Evolutionary conservation across 2,113 vertebrate species (phyloP).

Genomic region (Perccottus glenii): DNA sequence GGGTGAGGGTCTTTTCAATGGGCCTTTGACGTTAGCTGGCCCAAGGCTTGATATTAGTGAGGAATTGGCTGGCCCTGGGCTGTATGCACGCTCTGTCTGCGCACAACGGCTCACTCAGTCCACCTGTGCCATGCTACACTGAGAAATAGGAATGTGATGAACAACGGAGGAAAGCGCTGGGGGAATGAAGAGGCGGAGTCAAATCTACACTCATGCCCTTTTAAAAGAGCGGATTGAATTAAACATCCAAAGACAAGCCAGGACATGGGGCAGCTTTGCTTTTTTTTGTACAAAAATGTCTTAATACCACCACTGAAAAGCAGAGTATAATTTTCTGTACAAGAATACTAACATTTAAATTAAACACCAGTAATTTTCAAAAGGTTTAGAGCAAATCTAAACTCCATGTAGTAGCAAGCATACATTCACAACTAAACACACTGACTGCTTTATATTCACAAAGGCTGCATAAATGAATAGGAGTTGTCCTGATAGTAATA

Average conservation of each 20-base stretch:
- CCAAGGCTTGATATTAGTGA: constrained; percentile 69
- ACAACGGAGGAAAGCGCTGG: constrained; percentile 46
- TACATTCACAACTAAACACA: no score
- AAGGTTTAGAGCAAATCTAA: no score
- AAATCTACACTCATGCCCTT: constrained; percentile 33
- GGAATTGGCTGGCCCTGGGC: constrained; percentile 66
- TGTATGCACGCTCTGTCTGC: constrained; percentile 54
- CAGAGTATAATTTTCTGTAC: no score
- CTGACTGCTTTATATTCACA: no score
- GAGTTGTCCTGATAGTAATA: no score
- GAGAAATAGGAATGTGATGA: constrained; percentile 77
- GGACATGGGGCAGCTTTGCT: not conserved
- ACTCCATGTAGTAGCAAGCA: no score
- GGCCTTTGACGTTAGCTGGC: constrained; percentile 64
- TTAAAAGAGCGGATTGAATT: constrained; percentile 25
- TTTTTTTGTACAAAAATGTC: no score
- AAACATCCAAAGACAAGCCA: constrained; percentile 19
- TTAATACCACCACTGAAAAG: no score
- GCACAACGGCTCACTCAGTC: constrained; percentile 52
- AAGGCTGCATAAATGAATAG: no score
- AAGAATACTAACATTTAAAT: no score
- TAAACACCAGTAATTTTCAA: no score
- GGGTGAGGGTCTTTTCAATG: constrained; percentile 69
- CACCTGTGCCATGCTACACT: constrained; percentile 81
- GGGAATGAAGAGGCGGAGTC: constrained; percentile 30